Evolutionary conservation across 2,113 vertebrate species (phyloP).

Genomic region (Mus musculus): DNA sequence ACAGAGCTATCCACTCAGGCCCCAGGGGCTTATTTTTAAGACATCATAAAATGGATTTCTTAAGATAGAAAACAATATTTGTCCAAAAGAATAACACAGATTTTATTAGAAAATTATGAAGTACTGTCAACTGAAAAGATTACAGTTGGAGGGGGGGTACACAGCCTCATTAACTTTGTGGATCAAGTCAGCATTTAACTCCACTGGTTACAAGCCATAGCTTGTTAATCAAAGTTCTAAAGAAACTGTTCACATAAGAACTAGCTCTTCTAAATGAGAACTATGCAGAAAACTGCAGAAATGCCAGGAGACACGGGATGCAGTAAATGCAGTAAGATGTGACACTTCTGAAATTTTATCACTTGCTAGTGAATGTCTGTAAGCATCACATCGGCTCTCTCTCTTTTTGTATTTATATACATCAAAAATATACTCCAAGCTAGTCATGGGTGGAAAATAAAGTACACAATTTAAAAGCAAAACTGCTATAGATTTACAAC

Average conservation of each 20-base stretch:
- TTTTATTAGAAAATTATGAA: slow-evolving; percentile 54
- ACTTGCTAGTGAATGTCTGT: not conserved
- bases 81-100: slow-evolving; percentile 46
- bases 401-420: not conserved
- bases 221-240: not conserved
- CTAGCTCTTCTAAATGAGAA: not conserved
- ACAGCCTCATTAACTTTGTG: not conserved
- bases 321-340: not conserved
- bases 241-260: not conserved
- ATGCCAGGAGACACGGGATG: not conserved
- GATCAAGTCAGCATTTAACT: not conserved
- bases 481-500: slow-evolving; percentile 75
- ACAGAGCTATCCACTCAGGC: not conserved
- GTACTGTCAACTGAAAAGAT: not conserved
- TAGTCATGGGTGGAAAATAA: slow-evolving; percentile 32
- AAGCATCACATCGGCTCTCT: not conserved
- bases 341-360: not conserved
- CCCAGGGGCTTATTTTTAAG: no score
- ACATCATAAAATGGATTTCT: not conserved
- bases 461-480: slow-evolving; percentile 67
- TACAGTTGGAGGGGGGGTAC: not conserved
- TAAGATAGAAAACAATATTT: not conserved
- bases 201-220: slow-evolving; percentile 4
- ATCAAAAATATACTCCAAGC: not conserved
- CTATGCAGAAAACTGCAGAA: not conserved